Percentiles rank a stretch among this genome's conserved stretches.
Evolutionary conservation across 1,140 invertebrate genomes (phyloP).

Genomic region (Trachymyrmex cornetzi): DNA sequence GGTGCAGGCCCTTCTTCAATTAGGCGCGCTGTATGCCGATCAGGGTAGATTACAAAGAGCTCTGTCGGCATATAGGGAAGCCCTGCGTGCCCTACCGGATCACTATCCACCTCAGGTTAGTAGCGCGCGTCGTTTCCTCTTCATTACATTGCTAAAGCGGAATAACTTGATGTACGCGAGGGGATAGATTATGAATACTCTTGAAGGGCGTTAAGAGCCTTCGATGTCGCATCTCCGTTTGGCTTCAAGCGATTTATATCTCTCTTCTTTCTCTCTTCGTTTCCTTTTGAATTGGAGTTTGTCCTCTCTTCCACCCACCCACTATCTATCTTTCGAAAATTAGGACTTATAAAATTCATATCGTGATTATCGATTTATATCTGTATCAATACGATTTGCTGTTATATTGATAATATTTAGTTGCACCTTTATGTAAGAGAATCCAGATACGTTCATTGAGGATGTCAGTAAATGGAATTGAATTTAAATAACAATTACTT

Average conservation of each 20-base stretch:
- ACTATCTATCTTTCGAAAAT: conserved; percentile 16
- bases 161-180: conserved; percentile 49
- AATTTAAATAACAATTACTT: not conserved
- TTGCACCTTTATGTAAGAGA: not conserved
- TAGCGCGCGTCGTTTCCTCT: conserved; percentile 60
- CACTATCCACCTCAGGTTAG: conserved; percentile 93
- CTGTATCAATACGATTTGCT: not conserved
- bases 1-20: conserved; percentile 96
- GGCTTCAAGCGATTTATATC: conserved; percentile 52
- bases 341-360: conserved; percentile 13
- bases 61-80: conserved; percentile 95
- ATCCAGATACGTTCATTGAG: not conserved
- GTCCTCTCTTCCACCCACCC: not conserved
- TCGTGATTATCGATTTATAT: conserved; percentile 21
- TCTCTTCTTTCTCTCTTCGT: not conserved
- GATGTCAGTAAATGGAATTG: not conserved
- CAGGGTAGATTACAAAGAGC: conserved; percentile 94
- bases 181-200: conserved; percentile 60
- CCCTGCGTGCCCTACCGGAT: conserved; percentile 92
- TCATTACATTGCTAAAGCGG: conserved; percentile 66
- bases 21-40: conserved; percentile 96
- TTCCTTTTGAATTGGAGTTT: not conserved
- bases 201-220: conserved; percentile 28
- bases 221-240: conserved; percentile 30
- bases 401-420: not conserved